A percentile compares a stretch with the other conserved stretches of the same genome.
These are phyloP conservation scores for Gymnocephalus cernua DNA, from an alignment of 2,113 vertebrate species.

Conservation along the genomic window DNA sequence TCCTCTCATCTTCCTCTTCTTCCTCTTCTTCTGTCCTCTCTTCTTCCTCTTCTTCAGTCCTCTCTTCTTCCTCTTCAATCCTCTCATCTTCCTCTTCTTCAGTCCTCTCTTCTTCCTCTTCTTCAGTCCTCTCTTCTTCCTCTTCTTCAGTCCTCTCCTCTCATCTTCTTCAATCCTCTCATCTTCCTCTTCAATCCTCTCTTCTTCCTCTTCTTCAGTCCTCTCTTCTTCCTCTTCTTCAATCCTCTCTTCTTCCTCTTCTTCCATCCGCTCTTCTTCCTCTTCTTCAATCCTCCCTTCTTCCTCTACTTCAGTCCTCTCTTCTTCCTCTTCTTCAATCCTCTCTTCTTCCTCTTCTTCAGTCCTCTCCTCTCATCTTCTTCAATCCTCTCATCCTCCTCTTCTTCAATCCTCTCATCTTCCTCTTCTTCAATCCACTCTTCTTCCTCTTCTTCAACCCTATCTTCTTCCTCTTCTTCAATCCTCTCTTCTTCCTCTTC, in stretches of 20 bases:
- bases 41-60: neutral
- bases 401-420: no score
- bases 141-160: neutral
- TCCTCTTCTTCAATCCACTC: neutral
- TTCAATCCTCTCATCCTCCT: neutral
- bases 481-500: neutral
- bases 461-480: neutral
- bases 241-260: neutral
- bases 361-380: neutral
- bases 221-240: neutral
- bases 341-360: neutral
- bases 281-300: neutral
- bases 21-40: neutral
- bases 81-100: neutral
- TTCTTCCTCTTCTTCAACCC: neutral
- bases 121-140: neutral
- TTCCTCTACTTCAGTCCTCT: neutral
- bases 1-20: neutral
- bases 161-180: neutral
- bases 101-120: neutral
- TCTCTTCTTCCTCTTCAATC: neutral
- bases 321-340: neutral
- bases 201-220: neutral
- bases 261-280: neutral
- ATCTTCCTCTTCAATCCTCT: neutral